Base-by-base conservation (phyloP, 2,888 invertebrate genomes). In the Molorchus minor region DNA sequence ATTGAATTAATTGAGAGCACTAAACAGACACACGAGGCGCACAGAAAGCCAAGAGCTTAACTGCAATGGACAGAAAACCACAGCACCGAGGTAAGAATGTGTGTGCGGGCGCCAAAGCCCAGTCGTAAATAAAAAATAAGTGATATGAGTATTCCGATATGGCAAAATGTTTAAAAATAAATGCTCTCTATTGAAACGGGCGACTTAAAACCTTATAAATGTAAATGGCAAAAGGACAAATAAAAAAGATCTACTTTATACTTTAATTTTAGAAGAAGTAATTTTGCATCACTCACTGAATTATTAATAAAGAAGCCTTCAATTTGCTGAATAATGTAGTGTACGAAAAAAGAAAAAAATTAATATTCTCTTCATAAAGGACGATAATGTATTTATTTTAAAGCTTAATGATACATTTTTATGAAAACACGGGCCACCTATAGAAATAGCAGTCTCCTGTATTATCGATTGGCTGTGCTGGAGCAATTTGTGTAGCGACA, bases 351-450 rank as follows among this genome's bases (percentile, higher is more conserved):
- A 55, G 51, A 58, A 63, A 53, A 59, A 67, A 62, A 65, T 63
- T 56, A 64, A 60, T 64, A 64, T 61, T 62, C 61, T 59, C 66
- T 66, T 65, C 67, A 62, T 57, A 44, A 46, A 74, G 65, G 67
- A 74, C 71, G 73, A 72, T 74, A 75, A 76, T 72, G 74, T 75
- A 75, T 77, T 77, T 77, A 76, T 70, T 69, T 70, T 51, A 15
- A 69, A 72, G 71, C 74, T 74, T 76, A 76, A 77, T 76, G 76
- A 78, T 75, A 76, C 71, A 76, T 77, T 77, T 77, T 77, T 69
- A 72, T 68, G 72, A 76, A 75, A 75, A 74, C 70, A 73, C 70
- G 71, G 69, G 69, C 73, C 54, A 65, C 62, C 69, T 75, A 75
- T 76, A 75, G 73, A 77, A 76, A 75, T 73, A 73, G 74, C 72